Conservation (phyloP, 2,888 invertebrate genomes). For the Amphipyra tragopoginis region DNA sequence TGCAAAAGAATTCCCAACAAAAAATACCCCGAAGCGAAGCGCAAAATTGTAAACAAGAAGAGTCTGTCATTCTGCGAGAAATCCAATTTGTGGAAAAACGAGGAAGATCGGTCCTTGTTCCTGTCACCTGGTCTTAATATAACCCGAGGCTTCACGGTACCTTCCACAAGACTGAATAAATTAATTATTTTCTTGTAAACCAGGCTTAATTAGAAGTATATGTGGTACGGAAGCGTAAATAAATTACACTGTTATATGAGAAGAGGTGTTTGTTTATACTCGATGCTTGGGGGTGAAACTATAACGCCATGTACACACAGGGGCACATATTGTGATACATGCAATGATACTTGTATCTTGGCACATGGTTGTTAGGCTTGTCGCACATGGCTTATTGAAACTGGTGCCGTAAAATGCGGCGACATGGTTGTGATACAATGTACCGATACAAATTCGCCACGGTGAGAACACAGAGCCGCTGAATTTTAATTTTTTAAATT, state of each 20-base stretch:
- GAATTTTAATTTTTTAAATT: too few species aligned
- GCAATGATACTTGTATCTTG: too few species aligned
- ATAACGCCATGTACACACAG: neutral
- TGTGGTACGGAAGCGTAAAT: slow-evolving; percentile 20
- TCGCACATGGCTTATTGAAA: too few species aligned
- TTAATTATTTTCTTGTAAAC: slow-evolving; percentile 47
- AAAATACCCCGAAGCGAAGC: slow-evolving; percentile 9
- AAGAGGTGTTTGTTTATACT: slow-evolving; percentile 2
- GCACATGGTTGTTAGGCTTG: too few species aligned
- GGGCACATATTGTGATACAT: too few species aligned
- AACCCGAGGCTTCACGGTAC: slow-evolving; percentile 10
- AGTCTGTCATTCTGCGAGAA: neutral
- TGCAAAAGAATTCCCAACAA: slow-evolving; percentile 5
- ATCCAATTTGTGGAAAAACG: slow-evolving; percentile 9
- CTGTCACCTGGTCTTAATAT: slow-evolving; percentile 25
- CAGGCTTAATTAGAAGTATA: slow-evolving; percentile 35
- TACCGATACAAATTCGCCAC: too few species aligned
- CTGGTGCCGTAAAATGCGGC: too few species aligned
- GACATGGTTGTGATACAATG: too few species aligned
- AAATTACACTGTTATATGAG: slow-evolving; percentile 30
- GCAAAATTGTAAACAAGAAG: slow-evolving; percentile 3
- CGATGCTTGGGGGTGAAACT: slow-evolving; percentile 7
- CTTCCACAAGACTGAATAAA: slow-evolving; percentile 23
- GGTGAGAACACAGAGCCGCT: too few species aligned
- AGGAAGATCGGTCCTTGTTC: neutral